These are phyloP conservation scores for Promerops cafer DNA, from an alignment of 2,113 vertebrate genomes.

Conservation along the genomic window DNA sequence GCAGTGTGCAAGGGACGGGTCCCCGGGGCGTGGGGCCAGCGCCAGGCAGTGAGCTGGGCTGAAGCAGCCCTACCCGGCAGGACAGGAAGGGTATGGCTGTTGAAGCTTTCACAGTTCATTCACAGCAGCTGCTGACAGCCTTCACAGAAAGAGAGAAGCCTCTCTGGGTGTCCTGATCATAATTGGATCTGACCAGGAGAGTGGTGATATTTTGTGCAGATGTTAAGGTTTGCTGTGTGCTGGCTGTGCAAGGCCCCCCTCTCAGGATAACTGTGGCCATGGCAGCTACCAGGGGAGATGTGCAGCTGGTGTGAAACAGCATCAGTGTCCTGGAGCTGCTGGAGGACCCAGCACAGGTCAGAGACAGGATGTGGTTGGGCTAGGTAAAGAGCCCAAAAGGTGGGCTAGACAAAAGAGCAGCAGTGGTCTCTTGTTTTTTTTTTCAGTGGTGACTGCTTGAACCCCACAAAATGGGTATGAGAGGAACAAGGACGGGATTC, in stretches of 20 bases:
- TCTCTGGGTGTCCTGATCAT: not conserved
- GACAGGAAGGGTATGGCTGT: not conserved
- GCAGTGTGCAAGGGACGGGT: not conserved
- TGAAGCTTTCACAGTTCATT: not conserved
- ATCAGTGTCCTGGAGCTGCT: not conserved
- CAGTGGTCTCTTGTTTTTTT: not conserved
- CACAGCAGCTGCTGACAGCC: not conserved
- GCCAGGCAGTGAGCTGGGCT: not conserved
- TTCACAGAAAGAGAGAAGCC: not conserved
- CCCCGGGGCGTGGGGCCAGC: not conserved
- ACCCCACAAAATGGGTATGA: not conserved
- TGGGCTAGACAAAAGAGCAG: not conserved
- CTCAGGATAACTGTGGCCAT: accelerated
- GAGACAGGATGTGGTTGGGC: accelerated
- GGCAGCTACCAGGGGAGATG: not conserved
- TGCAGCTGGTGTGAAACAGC: not conserved
- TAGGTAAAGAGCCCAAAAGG: not conserved
- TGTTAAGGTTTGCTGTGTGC: not conserved
- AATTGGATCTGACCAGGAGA: not conserved
- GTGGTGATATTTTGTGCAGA: not conserved
- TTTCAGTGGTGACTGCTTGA: not conserved
- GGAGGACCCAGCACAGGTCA: not conserved
- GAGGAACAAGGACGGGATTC: not conserved
- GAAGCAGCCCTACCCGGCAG: not conserved
- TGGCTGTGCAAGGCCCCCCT: not conserved